phyloP scores from a whole-genome alignment of 2,888 invertebrate species.

The Himalopsyche tibetana region DNA sequence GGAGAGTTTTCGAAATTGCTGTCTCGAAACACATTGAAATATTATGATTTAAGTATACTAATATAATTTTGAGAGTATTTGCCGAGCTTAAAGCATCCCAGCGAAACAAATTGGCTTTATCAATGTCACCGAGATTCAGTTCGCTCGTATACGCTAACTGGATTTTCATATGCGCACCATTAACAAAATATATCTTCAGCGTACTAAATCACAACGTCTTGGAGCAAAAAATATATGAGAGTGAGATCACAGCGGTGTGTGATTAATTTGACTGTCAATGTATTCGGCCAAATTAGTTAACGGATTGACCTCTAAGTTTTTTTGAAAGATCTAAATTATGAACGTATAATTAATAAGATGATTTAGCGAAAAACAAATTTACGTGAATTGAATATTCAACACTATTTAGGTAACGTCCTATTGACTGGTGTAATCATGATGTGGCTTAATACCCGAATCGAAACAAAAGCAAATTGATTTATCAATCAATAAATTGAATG shows the following conservation, averaged over 20 bases:
- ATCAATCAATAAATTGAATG: too few relatives aligned
- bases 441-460: too few relatives aligned
- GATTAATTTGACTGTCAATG: neutral
- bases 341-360: too few relatives aligned
- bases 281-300: neutral
- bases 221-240: neutral
- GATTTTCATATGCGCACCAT: slow-evolving; percentile 34
- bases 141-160: slow-evolving; percentile 23
- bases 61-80: slow-evolving; percentile 33
- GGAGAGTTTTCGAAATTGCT: too few relatives aligned
- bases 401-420: too few relatives aligned
- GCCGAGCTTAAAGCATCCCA: slow-evolving; percentile 50
- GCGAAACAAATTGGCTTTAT: slow-evolving; percentile 54
- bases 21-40: neutral
- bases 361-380: too few relatives aligned
- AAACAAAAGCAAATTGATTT: too few relatives aligned
- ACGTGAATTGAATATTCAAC: too few relatives aligned
- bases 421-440: too few relatives aligned
- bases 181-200: neutral
- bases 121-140: slow-evolving; percentile 60
- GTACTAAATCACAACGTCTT: slow-evolving; percentile 1
- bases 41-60: slow-evolving; percentile 9
- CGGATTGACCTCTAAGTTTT: neutral
- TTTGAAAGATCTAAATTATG: neutral
- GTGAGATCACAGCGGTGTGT: neutral